Evolutionary conservation across 2,113 vertebrate species (phyloP).

Genomic region (Sinocyclocheilus grahami): DNA sequence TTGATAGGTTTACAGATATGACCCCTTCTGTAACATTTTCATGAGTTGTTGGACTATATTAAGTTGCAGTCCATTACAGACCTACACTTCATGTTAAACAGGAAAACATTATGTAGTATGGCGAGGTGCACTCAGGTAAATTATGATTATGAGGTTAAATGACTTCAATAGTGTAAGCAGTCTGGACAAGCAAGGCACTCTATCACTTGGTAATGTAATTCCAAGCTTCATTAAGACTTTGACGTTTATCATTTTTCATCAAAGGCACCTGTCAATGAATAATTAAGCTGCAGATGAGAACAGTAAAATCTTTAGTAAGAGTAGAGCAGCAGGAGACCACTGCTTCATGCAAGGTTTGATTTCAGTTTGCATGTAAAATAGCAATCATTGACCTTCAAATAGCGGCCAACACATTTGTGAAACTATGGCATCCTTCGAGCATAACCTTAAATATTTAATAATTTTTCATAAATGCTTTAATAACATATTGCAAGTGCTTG

Average conservation of each 20-base stretch:
- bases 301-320: constrained; percentile 71
- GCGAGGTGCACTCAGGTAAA: constrained; percentile 41
- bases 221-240: constrained; percentile 79
- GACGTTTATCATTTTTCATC: constrained; percentile 83
- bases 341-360: constrained; percentile 67
- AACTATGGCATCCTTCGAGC: background rate
- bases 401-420: background rate
- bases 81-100: constrained; percentile 31
- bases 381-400: background rate
- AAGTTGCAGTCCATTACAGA: constrained; percentile 30
- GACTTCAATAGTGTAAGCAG: constrained; percentile 69
- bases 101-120: constrained; percentile 53
- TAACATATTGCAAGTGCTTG: background rate
- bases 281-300: constrained; percentile 77
- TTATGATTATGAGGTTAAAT: constrained; percentile 54
- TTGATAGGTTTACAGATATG: background rate
- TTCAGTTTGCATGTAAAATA: background rate
- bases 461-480: background rate
- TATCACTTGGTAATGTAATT: constrained; percentile 81
- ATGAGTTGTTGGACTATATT: constrained; percentile 14
- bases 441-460: background rate
- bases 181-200: constrained; percentile 77
- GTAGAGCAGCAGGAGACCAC: constrained; percentile 64
- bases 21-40: background rate
- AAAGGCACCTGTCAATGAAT: constrained; percentile 79